Percentiles rank a stretch among this genome's conserved stretches.
Conservation (phyloP, 2,113 vertebrate species). For the Todiramphus chloris region DNA sequence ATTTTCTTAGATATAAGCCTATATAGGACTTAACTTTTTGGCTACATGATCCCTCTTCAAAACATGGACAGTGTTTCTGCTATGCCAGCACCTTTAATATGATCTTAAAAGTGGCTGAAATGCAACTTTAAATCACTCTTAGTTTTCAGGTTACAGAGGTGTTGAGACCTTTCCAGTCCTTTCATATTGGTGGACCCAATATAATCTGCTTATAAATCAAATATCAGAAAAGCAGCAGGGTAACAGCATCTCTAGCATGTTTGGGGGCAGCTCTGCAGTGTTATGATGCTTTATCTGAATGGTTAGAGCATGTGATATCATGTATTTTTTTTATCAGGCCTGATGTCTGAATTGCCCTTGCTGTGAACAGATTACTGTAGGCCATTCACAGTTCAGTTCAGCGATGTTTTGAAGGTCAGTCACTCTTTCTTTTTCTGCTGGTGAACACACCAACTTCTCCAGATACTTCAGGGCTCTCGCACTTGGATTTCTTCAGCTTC, state of each 20-base stretch:
- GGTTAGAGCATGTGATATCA: fast-evolving
- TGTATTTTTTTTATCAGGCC: background rate
- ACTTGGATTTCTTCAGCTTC: background rate
- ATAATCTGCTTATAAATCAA: background rate
- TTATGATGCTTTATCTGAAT: background rate
- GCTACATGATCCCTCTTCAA: background rate
- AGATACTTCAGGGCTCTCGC: background rate
- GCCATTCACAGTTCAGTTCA: background rate
- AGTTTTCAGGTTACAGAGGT: background rate
- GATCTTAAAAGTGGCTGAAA: background rate
- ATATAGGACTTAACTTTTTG: background rate
- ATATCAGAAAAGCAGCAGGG: background rate
- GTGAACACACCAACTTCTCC: background rate
- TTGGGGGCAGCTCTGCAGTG: background rate
- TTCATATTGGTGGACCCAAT: background rate
- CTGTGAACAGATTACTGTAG: background rate
- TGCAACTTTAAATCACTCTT: background rate
- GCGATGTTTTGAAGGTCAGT: background rate
- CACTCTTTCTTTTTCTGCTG: background rate
- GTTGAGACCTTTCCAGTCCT: background rate
- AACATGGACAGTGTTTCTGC: background rate
- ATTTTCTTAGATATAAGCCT: background rate
- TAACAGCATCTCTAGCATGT: background rate
- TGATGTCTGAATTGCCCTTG: background rate
- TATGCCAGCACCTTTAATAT: background rate